A percentile compares a stretch with the other conserved stretches of the same genome.
phyloP scores from a whole-genome alignment of 2,888 invertebrate genomes.

The Elmis aenea region DNA sequence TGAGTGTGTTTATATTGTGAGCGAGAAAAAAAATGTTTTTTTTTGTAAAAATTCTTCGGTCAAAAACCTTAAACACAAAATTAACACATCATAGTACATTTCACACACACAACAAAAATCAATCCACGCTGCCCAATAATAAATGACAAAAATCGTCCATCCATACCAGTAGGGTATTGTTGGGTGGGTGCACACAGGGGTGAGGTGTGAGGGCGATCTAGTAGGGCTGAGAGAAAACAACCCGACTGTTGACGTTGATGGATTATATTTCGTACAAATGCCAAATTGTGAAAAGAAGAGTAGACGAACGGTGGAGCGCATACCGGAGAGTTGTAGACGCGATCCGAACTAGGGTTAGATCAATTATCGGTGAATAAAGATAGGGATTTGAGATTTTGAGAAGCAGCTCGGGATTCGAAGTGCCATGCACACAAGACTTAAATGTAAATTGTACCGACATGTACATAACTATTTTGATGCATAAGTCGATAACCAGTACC shows the following conservation, averaged over 20 bases:
- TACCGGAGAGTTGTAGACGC: slow-evolving; percentile 42
- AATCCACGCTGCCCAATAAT: slow-evolving; percentile 47
- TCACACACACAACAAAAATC: slow-evolving; percentile 43
- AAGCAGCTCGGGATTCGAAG: slow-evolving; percentile 6
- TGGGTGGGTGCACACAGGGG: slow-evolving; percentile 35
- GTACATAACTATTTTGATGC: too few species aligned
- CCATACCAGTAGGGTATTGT: slow-evolving; percentile 48
- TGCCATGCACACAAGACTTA: too few species aligned
- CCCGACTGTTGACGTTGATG: slow-evolving; percentile 51
- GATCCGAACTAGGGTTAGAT: slow-evolving; percentile 40
- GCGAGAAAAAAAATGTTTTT: slow-evolving; percentile 1
- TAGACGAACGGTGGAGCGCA: slow-evolving; percentile 41
- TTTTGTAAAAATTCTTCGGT: slow-evolving; percentile 11
- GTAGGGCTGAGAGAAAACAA: slow-evolving; percentile 47
- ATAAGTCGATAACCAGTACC: too few species aligned
- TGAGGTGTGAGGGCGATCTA: slow-evolving; percentile 32
- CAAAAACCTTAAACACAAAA: slow-evolving; percentile 32
- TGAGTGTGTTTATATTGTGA: background rate
- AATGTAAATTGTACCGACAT: too few species aligned
- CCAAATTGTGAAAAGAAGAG: slow-evolving; percentile 52
- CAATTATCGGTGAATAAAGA: slow-evolving; percentile 39
- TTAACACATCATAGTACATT: slow-evolving; percentile 44
- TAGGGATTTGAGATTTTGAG: slow-evolving; percentile 11
- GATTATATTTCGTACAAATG: slow-evolving; percentile 51
- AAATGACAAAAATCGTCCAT: slow-evolving; percentile 51